Evolutionary conservation across 2,113 vertebrate species (phyloP), one percentile per base, ranked within the genome.

Genomic region (Nothocercus julius): DNA sequence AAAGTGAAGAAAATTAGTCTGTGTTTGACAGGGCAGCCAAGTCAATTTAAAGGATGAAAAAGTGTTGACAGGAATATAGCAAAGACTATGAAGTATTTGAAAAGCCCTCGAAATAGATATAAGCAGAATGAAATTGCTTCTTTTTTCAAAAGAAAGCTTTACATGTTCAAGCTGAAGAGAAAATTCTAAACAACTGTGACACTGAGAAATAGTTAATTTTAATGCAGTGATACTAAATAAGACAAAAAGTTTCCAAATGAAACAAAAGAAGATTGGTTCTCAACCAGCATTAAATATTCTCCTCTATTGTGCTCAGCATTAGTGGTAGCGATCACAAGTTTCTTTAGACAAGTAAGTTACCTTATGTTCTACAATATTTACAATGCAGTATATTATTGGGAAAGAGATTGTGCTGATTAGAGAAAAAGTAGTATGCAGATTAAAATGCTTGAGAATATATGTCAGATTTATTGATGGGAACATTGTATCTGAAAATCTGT

Each of bases 221-320:
- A 21, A 75, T 53, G 7, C 1, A 64, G 15, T 3, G 3, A 1
- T 36, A 49, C 8, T 49, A 92, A 83, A 51, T 7, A 32, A 21
- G n/a, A 14, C 3, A 56, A 11, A 75, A 45, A 7, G 1, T n/a
- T 7, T 47, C 32, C 34, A 8, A 0, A 2, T 36, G 38, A 5
- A 49, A 36, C 19, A 36, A 8, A 69, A 61, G 13, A 45, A 5
- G 3, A 3, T 59, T 87, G 13, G 2, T 80, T 68, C 27, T 56
- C n/a, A 82, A 1, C 3, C 6, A 36, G 5, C 6, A 18, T 7
- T 36, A 58, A 27, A 6, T n/a, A 36, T 40, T 44, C 20, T 54
- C 74, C 12, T 8, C 8, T 38, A 4, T 8, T 74, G 5, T 77
- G n/a, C 20, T 18, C 18, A 68, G 47, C 77, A 80, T 25, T 85